Conservation (phyloP, 1,140 invertebrate species). For the Tetramorium parvispinum region DNA sequence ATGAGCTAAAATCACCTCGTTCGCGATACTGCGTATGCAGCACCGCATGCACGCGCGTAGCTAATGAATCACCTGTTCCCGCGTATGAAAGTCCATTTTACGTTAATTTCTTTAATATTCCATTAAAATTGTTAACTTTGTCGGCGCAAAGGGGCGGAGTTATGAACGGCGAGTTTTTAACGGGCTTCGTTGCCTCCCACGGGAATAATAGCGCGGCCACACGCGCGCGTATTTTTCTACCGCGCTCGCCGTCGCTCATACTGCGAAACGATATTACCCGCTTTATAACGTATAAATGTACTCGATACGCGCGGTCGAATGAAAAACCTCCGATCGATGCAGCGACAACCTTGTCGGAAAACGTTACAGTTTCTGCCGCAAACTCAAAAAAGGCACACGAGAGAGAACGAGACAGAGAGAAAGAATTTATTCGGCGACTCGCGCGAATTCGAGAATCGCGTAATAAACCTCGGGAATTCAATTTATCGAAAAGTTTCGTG, state of each 20-base stretch:
- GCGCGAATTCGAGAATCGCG: constrained; percentile 4
- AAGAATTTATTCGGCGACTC: background rate
- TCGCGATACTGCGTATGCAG: background rate
- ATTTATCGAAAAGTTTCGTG: constrained; percentile 8
- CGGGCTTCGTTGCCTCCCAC: constrained; percentile 23
- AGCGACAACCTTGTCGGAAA: constrained; percentile 5
- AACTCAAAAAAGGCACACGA: background rate
- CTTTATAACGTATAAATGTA: constrained; percentile 54
- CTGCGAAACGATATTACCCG: constrained; percentile 48
- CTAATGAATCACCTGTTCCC: constrained; percentile 49
- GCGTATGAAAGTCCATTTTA: constrained; percentile 49
- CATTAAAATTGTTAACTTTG: constrained; percentile 54
- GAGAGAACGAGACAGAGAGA: background rate
- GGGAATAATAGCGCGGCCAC: constrained; percentile 40
- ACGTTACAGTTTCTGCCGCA: background rate
- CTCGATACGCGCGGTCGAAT: constrained; percentile 40
- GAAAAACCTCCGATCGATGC: constrained; percentile 40
- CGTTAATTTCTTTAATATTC: constrained; percentile 60
- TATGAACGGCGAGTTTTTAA: constrained; percentile 30
- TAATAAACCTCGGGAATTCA: constrained; percentile 20
- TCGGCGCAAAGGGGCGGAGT: background rate
- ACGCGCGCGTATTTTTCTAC: constrained; percentile 46
- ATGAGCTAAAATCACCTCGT: constrained; percentile 38
- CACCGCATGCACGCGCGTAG: background rate
- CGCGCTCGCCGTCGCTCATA: background rate